Percentiles rank a stretch among this genome's conserved stretches.
These are phyloP conservation scores for Oxygymnocypris stewartii DNA, from an alignment of 2,113 vertebrate species.

Conservation along the genomic window DNA sequence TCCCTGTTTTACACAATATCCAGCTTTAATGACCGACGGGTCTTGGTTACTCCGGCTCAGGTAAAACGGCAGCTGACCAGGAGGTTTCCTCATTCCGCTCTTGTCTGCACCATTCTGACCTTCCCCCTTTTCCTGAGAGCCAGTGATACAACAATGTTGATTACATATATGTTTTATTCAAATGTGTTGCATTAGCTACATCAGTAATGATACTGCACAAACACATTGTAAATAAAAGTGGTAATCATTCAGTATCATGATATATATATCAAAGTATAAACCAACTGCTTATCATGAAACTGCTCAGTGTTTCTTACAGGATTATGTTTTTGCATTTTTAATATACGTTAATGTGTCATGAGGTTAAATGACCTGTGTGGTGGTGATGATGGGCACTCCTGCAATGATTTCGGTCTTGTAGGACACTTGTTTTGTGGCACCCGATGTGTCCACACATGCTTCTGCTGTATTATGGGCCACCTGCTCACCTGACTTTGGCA, in stretches of 20 bases:
- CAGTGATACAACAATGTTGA: neutral
- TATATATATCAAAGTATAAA: neutral
- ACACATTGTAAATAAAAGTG: neutral
- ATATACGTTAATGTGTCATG: neutral
- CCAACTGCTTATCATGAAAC: neutral
- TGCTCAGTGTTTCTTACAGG: neutral
- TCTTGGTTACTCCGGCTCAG: conserved; percentile 80
- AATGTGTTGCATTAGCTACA: neutral
- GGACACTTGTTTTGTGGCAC: conserved; percentile 87
- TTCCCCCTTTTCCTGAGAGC: conserved; percentile 82
- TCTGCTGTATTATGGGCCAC: conserved; percentile 74
- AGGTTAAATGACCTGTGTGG: conserved; percentile 83
- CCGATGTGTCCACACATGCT: conserved; percentile 73
- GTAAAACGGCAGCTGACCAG: conserved; percentile 85
- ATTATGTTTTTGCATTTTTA: neutral
- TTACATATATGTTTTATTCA: neutral
- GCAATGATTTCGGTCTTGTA: conserved; percentile 95
- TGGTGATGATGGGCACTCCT: conserved; percentile 92
- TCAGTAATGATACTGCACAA: neutral
- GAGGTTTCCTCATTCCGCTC: conserved; percentile 79
- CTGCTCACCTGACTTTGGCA: conserved; percentile 86
- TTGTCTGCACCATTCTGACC: conserved; percentile 79
- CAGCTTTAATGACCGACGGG: conserved; percentile 85
- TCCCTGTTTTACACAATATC: conserved; percentile 95
- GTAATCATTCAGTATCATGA: neutral